These are phyloP conservation scores for Triops longicaudatus DNA, from an alignment of 1,140 invertebrate species.

Conservation along the genomic window DNA sequence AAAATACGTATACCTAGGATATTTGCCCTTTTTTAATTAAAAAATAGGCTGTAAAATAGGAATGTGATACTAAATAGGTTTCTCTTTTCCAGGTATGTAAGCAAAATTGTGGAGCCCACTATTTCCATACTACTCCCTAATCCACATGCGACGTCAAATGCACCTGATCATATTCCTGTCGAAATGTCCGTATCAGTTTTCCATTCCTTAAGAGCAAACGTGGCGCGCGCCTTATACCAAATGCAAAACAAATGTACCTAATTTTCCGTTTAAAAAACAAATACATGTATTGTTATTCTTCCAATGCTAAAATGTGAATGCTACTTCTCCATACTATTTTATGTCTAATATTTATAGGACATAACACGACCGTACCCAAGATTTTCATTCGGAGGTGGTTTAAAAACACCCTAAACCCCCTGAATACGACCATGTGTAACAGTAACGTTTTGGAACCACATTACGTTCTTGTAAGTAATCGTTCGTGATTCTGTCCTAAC, in stretches of 20 bases:
- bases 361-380: no score
- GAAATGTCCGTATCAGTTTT: background rate
- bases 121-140: background rate
- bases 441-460: no score
- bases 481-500: no score
- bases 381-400: no score
- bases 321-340: background rate
- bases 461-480: no score
- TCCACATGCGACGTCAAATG: background rate
- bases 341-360: background rate
- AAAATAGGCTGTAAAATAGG: no score
- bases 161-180: background rate
- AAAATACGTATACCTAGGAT: background rate
- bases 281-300: no score
- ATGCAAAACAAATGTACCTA: background rate
- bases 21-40: background rate
- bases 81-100: background rate
- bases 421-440: no score
- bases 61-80: no score
- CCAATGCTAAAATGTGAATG: no score
- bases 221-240: background rate
- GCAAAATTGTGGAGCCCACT: background rate
- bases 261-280: background rate
- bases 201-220: background rate
- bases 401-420: no score